These are phyloP conservation scores for Trilocha varians DNA, from an alignment of 2,888 invertebrate species.

Conservation along the genomic window DNA sequence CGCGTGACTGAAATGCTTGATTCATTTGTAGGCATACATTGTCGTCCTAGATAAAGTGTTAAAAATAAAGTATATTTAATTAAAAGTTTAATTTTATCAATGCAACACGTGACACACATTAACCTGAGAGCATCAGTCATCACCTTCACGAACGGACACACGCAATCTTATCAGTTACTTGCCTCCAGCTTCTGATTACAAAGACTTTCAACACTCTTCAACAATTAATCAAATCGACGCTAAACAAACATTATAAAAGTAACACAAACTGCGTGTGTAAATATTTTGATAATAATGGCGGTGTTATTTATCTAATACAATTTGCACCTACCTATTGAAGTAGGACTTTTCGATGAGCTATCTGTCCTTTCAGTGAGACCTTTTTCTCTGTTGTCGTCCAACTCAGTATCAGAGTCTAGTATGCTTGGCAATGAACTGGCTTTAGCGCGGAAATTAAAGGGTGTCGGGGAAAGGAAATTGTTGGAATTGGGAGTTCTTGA, in stretches of 20 bases:
- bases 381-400: conserved; percentile 68
- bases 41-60: neutral
- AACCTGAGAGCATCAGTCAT: conserved; percentile 30
- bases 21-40: neutral
- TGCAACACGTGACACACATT: neutral
- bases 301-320: neutral
- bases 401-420: conserved; percentile 82
- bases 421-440: conserved; percentile 89
- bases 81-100: neutral
- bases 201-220: conserved; percentile 31
- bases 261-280: conserved; percentile 1
- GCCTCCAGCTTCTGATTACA: conserved; percentile 46
- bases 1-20: too few relatives aligned
- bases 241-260: conserved; percentile 1
- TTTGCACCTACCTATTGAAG: conserved; percentile 71
- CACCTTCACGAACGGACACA: conserved; percentile 46
- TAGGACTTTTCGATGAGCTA: conserved; percentile 77
- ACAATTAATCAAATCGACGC: conserved; percentile 15
- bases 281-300: neutral
- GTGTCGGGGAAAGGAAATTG: conserved; percentile 73
- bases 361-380: conserved; percentile 57
- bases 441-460: conserved; percentile 71
- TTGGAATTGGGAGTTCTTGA: conserved; percentile 44
- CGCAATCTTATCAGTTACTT: conserved; percentile 44
- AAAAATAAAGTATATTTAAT: neutral